Evolutionary conservation across 2,888 invertebrate species (phyloP), one percentile per base, ranked within the genome.

Genomic region (Dione juno): DNA sequence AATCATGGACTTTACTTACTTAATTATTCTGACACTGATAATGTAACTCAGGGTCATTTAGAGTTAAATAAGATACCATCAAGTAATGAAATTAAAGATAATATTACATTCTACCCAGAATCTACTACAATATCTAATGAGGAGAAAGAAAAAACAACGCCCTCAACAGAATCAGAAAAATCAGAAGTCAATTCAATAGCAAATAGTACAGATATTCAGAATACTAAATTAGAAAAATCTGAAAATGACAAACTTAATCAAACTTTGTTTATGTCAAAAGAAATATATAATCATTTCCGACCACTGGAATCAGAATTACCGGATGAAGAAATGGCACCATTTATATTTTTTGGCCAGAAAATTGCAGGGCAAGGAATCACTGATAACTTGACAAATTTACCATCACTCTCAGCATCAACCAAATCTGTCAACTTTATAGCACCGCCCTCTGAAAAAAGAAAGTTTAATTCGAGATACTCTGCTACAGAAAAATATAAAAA

Each of bases 331-430:
- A 94, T 96, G 90, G 94, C 95, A 63, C 96, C 96, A 13, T 96
- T 96, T 84, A 89, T 95, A 70, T 95, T 94, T 80, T 96, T 96
- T 81, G 96, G 96, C 0, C 95, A 96, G 80, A 96, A 96, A 81
- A 80, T 93, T 53, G 91, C 87, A 11, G 88, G 90, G 1, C 86
- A 80, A 71, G 77, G 80, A 16, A 87, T 93, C 19, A 89, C 78
- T 71, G 93, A 93, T 72, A 93, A 93, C 75, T 81, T 93, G 13
- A 93, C 92, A 0, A 86, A 90, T 77, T 88, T 90, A 19, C 92
- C 93, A n/a, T 87, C 87, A 35, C 75, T 90, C 58, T 91, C 91
- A 54, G 91, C 93, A n/a, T 93, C 93, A 5, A 93, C 93, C 3
- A 93, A 93, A 78, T 87, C 93, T 28, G 88, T 92, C 0, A 92